Evolutionary conservation across 2,113 vertebrate genomes (phyloP).

Genomic region (Elephas maximus): DNA sequence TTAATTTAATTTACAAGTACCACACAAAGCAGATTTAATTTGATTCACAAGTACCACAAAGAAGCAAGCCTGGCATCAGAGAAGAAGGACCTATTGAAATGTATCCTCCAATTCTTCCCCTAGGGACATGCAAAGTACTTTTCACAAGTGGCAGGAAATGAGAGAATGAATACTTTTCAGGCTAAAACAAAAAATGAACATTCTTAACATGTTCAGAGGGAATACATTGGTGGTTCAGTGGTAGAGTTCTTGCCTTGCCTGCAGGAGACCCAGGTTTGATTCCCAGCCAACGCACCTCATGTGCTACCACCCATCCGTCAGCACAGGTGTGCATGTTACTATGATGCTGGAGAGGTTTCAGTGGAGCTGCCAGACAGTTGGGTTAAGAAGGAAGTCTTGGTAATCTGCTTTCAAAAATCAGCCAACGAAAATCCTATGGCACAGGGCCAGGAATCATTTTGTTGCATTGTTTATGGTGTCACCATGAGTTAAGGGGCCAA

Average conservation of each 20-base stretch:
- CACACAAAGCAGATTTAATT: neutral
- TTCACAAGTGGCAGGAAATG: neutral
- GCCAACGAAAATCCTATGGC: neutral
- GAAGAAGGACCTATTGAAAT: neutral
- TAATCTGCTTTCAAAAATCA: neutral
- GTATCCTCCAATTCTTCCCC: neutral
- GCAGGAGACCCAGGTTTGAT: neutral
- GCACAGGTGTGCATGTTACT: neutral
- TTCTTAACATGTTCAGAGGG: neutral
- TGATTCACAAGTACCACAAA: neutral
- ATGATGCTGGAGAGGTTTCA: neutral
- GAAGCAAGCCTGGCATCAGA: neutral
- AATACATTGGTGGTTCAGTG: neutral
- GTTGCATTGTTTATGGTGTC: neutral
- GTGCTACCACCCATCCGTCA: neutral
- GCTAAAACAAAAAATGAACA: neutral
- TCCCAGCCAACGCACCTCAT: neutral
- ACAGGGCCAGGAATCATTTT: neutral
- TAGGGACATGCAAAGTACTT: conserved; percentile 15
- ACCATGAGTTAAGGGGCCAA: neutral
- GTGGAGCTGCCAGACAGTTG: neutral
- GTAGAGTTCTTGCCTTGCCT: neutral
- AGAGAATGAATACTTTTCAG: conserved; percentile 20
- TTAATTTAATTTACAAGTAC: neutral
- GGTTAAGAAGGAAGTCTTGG: neutral